phyloP scores from a whole-genome alignment of 2,113 vertebrate species.

The Dendropsophus ebraccatus region DNA sequence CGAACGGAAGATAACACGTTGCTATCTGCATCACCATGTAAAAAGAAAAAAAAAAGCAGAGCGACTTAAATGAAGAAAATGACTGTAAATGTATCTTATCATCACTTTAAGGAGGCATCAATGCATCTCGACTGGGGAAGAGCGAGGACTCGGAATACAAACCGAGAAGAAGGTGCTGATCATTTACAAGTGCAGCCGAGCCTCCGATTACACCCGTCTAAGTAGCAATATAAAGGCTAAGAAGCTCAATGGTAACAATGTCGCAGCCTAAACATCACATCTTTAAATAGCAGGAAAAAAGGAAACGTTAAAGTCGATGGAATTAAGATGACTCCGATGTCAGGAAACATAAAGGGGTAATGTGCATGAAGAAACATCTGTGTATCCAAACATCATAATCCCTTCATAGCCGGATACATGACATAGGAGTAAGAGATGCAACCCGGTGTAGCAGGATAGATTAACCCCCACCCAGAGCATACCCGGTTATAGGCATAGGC shows the following conservation, averaged over 20 bases:
- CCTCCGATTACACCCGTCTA: neutral
- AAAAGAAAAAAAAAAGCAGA: neutral
- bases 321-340: neutral
- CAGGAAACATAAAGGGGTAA: neutral
- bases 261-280: neutral
- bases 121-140: neutral
- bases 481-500: too few relatives aligned
- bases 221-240: neutral
- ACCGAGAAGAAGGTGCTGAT: neutral
- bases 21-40: neutral
- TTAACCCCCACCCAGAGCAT: too few relatives aligned
- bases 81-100: constrained; percentile 6
- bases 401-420: neutral
- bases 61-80: constrained; percentile 7
- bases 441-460: too few relatives aligned
- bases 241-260: neutral
- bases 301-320: neutral
- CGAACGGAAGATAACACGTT: neutral
- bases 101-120: constrained; percentile 6
- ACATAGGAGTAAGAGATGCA: neutral
- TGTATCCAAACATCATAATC: neutral
- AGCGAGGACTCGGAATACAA: constrained; percentile 1
- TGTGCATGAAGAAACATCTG: neutral
- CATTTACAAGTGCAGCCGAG: constrained; percentile 19
- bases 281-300: neutral